These are phyloP conservation scores for Cryptops parisi DNA, from an alignment of 2,888 invertebrate species.

Conservation along the genomic window DNA sequence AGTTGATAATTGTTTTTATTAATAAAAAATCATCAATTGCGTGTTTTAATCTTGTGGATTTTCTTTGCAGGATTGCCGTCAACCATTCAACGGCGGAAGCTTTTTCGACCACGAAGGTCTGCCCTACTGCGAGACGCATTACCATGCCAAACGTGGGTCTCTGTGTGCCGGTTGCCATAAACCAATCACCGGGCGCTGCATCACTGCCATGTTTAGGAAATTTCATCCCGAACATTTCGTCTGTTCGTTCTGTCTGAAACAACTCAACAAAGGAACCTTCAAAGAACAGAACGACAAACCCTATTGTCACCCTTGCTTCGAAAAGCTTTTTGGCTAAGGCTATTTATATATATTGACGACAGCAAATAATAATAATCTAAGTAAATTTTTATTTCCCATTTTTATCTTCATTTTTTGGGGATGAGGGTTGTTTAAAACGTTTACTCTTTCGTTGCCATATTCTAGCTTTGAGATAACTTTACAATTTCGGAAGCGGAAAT, in stretches of 20 bases:
- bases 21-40: too few relatives aligned
- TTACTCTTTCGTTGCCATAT: too few relatives aligned
- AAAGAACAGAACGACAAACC: slow-evolving; percentile 99
- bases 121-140: slow-evolving; percentile 98
- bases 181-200: slow-evolving; percentile 93
- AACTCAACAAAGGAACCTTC: slow-evolving; percentile 97
- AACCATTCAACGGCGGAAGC: slow-evolving; percentile 91
- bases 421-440: too few relatives aligned
- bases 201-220: slow-evolving; percentile 97
- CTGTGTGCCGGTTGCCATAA: slow-evolving; percentile 96
- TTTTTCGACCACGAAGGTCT: slow-evolving; percentile 98
- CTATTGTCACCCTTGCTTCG: slow-evolving; percentile 95
- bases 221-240: slow-evolving; percentile 99
- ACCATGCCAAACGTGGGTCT: slow-evolving; percentile 92
- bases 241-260: slow-evolving; percentile 97
- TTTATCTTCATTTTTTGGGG: too few relatives aligned
- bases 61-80: slow-evolving; percentile 75
- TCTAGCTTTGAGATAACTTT: too few relatives aligned
- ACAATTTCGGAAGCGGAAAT: too few relatives aligned
- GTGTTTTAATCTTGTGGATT: too few relatives aligned
- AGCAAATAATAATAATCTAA: too few relatives aligned
- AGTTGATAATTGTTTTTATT: too few relatives aligned
- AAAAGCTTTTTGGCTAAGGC: slow-evolving; percentile 76
- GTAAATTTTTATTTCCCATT: background rate
- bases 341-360: too few relatives aligned